Evolutionary conservation across 2,797 vertebrate species (phyloP).

Genomic region (Pseudocheirus occidentalis): DNA sequence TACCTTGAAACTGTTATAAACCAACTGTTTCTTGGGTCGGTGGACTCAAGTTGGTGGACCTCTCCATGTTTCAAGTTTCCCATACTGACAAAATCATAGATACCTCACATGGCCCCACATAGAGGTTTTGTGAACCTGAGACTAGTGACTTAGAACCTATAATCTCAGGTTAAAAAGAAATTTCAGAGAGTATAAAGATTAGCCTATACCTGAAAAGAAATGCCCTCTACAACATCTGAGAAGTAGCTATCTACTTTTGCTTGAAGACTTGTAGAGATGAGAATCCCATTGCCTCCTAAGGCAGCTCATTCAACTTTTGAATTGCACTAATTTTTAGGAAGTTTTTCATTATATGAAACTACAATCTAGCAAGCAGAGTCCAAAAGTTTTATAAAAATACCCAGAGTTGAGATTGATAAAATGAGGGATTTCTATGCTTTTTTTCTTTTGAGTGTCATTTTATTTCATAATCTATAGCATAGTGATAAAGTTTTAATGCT

Average conservation of each 20-base stretch:
- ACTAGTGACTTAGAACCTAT: background rate
- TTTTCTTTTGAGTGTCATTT: background rate
- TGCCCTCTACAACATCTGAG: background rate
- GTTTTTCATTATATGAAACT: background rate
- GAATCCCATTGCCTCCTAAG: background rate
- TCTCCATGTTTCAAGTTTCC: background rate
- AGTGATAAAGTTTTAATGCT: background rate
- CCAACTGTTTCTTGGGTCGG: background rate
- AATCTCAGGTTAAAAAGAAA: background rate
- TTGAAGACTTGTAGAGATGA: background rate
- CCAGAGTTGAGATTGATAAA: background rate
- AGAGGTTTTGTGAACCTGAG: background rate
- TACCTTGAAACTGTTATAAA: background rate
- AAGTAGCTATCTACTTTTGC: background rate
- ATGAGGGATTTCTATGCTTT: background rate
- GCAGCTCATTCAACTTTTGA: background rate
- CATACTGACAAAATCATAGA: background rate
- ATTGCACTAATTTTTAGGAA: background rate
- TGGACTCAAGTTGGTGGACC: no score
- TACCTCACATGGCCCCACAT: background rate
- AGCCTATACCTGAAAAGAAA: background rate
- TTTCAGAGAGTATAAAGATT: background rate
- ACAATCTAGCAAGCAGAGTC: background rate
- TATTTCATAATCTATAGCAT: background rate
- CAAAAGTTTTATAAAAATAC: constrained; percentile 5